These are phyloP conservation scores for Epinephelus awoara DNA, from an alignment of 2,797 vertebrate genomes.

Conservation along the genomic window DNA sequence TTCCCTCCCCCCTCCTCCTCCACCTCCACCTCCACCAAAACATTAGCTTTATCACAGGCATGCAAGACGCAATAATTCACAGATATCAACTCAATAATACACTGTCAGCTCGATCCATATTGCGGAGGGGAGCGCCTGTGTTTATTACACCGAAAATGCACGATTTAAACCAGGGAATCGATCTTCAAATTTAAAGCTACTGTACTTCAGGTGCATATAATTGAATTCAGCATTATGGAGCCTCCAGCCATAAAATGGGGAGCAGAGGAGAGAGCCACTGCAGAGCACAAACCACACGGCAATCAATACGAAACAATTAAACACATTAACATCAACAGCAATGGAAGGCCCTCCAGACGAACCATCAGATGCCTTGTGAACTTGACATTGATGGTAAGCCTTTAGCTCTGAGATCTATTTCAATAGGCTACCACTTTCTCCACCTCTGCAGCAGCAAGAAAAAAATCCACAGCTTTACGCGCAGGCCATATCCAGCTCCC, in stretches of 20 bases:
- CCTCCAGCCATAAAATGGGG: constrained; percentile 79
- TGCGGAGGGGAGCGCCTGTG: constrained; percentile 8
- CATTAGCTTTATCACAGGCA: constrained; percentile 59
- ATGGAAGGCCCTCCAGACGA: constrained; percentile 74
- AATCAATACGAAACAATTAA: constrained; percentile 89
- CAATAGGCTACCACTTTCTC: constrained; percentile 81
- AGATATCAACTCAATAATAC: constrained; percentile 69
- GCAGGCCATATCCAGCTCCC: constrained; percentile 71
- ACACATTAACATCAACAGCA: constrained; percentile 86
- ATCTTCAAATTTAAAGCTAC: constrained; percentile 82
- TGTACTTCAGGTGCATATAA: constrained; percentile 84
- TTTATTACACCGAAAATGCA: constrained; percentile 78
- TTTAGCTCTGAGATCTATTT: constrained; percentile 76
- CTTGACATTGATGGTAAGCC: constrained; percentile 83
- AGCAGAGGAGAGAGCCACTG: constrained; percentile 61
- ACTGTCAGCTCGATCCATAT: constrained; percentile 62
- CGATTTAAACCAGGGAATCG: constrained; percentile 78
- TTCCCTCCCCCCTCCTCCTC: background rate
- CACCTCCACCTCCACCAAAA: constrained; percentile 43
- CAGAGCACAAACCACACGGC: constrained; percentile 79
- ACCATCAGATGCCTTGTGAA: constrained; percentile 82
- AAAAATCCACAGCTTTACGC: constrained; percentile 76
- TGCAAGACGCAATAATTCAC: constrained; percentile 63
- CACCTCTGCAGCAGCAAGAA: constrained; percentile 73
- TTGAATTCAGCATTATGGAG: constrained; percentile 84